Base-by-base conservation (phyloP, 2,797 vertebrate species). In the Gymnoscopelus braueri region DNA sequence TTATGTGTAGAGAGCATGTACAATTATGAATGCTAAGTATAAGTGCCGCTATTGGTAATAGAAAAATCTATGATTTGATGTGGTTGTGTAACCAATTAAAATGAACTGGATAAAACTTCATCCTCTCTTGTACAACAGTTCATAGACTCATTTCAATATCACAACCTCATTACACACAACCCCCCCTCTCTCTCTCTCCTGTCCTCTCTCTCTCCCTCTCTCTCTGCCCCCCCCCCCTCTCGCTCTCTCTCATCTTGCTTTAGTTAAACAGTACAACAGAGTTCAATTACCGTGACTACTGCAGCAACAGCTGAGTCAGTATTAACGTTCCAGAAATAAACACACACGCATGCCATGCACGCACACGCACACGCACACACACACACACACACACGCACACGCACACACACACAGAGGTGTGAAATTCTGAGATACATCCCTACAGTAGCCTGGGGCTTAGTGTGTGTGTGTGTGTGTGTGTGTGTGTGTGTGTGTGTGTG, bases 71-170 rank as follows among this genome's bases (percentile, higher is more conserved):
- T 53, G 11, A 60, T 52, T 49, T 67, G 57, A 52, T 10, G 59
- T 66, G 67, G 44, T 19, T 57, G 65, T 75, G 57, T 12, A 65
- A 69, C 71, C 85, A 77, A 83, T 86, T 79, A 74, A 84, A 87
- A 79, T 72, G 70, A 69, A 75, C 69, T 13, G 51, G 62, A 51
- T 15, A 39, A 5, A 70, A 71, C 77, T 65, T 79, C 72, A 64
- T 65, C 63, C 65, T 50, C 60, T 75, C 66, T 63, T 67, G 48
- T 61, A 76, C 77, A 66, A 78, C 67, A 76, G 66, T 75, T 49
- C 51, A 23, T 19, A 54, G 26, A 39, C 52, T 54, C 63, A 54
- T 54, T 55, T 47, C 51, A 55, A 71, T 59, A 71, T 83, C 69
- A 55, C 65, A 75, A 76, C 72, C 74, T 82, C 71, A 78, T 85